Percentiles rank a stretch among this genome's conserved stretches.
Evolutionary conservation across 2,113 vertebrate genomes (phyloP).

Genomic region (Nestor notabilis): DNA sequence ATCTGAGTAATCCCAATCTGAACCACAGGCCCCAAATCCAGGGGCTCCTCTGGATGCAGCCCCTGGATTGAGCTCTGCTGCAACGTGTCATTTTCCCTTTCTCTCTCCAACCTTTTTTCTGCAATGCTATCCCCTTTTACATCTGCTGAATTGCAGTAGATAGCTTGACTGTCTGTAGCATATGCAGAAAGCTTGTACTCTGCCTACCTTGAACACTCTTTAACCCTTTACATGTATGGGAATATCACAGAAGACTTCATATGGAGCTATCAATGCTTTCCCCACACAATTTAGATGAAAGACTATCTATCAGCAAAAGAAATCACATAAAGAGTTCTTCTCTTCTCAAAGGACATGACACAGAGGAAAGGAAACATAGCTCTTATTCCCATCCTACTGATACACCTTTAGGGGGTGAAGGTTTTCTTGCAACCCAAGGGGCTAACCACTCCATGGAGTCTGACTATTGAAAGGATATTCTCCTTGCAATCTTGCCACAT

Average conservation of each 20-base stretch:
- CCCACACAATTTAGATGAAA: not conserved
- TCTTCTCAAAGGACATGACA: not conserved
- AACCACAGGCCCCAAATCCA: not conserved
- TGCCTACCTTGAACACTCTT: not conserved
- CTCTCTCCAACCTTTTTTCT: not conserved
- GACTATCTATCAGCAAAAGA: not conserved
- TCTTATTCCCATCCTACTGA: not conserved
- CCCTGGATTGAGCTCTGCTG: not conserved
- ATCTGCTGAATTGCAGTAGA: not conserved
- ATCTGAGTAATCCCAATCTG: not conserved
- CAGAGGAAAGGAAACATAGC: not conserved
- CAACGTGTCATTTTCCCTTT: not conserved
- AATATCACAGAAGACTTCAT: not conserved
- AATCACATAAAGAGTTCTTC: not conserved
- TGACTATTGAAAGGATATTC: conserved; percentile 52
- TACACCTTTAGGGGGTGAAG: not conserved
- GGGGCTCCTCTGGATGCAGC: not conserved
- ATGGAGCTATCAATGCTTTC: not conserved
- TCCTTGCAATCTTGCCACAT: conserved; percentile 4
- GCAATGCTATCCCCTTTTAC: not conserved
- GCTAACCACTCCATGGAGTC: not conserved
- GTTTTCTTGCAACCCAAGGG: not conserved
- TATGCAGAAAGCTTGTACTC: not conserved
- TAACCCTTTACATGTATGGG: not conserved
- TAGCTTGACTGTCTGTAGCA: not conserved